Evolutionary conservation across 2,888 invertebrate genomes (phyloP), one percentile per base, ranked within the genome.

Genomic region (Branchellion lobata): DNA sequence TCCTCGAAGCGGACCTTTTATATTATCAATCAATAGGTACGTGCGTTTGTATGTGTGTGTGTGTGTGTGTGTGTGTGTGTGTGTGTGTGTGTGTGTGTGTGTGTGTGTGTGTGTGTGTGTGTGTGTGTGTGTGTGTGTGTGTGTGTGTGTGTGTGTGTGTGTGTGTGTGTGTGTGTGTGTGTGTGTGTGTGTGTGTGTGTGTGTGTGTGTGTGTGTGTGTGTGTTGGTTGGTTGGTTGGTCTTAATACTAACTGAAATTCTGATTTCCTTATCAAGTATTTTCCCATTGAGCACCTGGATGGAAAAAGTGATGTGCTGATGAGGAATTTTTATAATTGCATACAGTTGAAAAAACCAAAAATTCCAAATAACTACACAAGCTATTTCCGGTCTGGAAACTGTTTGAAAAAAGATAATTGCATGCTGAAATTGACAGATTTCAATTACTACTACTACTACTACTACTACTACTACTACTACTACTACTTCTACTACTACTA

Each of bases 381-480:
- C n/a, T n/a, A n/a, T n/a, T n/a, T n/a, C n/a, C n/a, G n/a, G n/a
- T n/a, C n/a, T n/a, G n/a, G n/a, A n/a, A n/a, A n/a, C n/a, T n/a
- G n/a, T n/a, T n/a, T n/a, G n/a, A n/a, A n/a, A n/a, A n/a, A n/a
- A n/a, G n/a, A n/a, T n/a, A n/a, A n/a, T n/a, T n/a, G n/a, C n/a
- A n/a, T n/a, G n/a, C n/a, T n/a, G n/a, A n/a, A n/a, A n/a, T n/a
- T n/a, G n/a, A n/a, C n/a, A n/a, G n/a, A 68, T 24, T 68, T 18
- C 68, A 18, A 68, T 24, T 68, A 68, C 68, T 68, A 68, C 68
- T 68, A 68, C 68, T 68, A 68, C 68, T 68, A 68, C 68, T 68
- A 68, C 68, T 68, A 68, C 68, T 68, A 68, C 68, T 68, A 68
- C 68, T 68, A 68, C 29, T 68, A 68, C 68, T 68, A 68, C 68